Evolutionary conservation across 2,113 vertebrate genomes (phyloP).

Genomic region (Hystrix brachyura): DNA sequence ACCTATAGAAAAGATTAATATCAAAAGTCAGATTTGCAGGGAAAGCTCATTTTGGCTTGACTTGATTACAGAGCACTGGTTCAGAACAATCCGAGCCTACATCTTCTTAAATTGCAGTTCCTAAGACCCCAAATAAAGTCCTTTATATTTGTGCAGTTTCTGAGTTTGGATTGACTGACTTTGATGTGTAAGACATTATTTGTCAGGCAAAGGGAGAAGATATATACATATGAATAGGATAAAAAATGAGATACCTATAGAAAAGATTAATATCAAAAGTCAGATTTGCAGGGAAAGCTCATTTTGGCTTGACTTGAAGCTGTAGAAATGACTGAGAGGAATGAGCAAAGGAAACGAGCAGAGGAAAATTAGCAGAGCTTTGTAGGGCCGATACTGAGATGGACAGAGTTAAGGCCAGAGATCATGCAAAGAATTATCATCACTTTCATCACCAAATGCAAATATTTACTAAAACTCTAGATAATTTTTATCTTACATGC

Average conservation of each 20-base stretch:
- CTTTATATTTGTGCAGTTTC: neutral
- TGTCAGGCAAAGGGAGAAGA: neutral
- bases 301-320: neutral
- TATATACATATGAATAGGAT: neutral
- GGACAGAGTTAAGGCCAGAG: slow-evolving; percentile 15
- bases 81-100: neutral
- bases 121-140: neutral
- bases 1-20: too few relatives aligned
- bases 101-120: too few relatives aligned
- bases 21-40: too few relatives aligned
- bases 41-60: too few relatives aligned
- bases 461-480: slow-evolving; percentile 56
- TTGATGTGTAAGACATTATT: neutral
- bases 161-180: neutral
- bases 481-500: slow-evolving; percentile 16
- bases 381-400: neutral
- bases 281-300: neutral
- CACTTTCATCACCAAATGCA: neutral
- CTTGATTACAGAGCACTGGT: neutral
- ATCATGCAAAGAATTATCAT: neutral
- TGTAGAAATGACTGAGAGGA: neutral
- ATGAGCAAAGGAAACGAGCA: neutral
- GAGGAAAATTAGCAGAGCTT: neutral
- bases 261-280: neutral
- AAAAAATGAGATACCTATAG: neutral